Conservation (phyloP, 2,888 invertebrate genomes). For the Trimorus sp. region DNA sequence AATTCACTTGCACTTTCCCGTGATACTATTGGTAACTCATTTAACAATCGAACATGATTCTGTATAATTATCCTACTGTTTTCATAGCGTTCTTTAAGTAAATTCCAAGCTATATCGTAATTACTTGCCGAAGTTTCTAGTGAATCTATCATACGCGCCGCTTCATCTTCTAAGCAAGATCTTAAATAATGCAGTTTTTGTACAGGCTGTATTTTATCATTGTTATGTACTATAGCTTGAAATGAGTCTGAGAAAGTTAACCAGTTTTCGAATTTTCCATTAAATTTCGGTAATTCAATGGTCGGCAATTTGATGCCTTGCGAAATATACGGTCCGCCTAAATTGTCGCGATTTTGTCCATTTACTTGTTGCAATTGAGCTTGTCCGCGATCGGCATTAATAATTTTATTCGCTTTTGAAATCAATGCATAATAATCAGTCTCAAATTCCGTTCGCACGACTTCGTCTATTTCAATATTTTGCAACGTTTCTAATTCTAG, state of each 20-base stretch:
- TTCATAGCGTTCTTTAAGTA: background rate
- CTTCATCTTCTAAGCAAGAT: background rate
- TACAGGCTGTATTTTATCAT: background rate
- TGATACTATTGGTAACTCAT: background rate
- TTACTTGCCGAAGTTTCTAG: background rate
- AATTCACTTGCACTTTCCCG: background rate
- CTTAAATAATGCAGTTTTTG: background rate
- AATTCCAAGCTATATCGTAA: background rate
- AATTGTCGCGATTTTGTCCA: too few relatives aligned
- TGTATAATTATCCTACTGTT: background rate
- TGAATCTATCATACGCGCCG: background rate
- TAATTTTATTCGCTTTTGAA: too few relatives aligned
- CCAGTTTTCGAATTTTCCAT: background rate
- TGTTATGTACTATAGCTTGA: background rate
- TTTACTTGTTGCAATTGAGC: too few relatives aligned
- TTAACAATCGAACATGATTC: background rate
- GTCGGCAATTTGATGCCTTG: background rate
- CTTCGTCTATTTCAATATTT: too few relatives aligned
- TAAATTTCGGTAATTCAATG: constrained; percentile 7
- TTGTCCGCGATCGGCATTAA: too few relatives aligned
- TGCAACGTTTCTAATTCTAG: too few relatives aligned
- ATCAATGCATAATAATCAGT: too few relatives aligned
- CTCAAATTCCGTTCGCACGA: too few relatives aligned
- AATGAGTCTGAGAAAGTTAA: background rate
- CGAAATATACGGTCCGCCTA: too few relatives aligned